A percentile compares a stretch with the other conserved stretches of the same genome.
Conservation (phyloP, 2,888 invertebrate species). For the Papilio elwesi region DNA sequence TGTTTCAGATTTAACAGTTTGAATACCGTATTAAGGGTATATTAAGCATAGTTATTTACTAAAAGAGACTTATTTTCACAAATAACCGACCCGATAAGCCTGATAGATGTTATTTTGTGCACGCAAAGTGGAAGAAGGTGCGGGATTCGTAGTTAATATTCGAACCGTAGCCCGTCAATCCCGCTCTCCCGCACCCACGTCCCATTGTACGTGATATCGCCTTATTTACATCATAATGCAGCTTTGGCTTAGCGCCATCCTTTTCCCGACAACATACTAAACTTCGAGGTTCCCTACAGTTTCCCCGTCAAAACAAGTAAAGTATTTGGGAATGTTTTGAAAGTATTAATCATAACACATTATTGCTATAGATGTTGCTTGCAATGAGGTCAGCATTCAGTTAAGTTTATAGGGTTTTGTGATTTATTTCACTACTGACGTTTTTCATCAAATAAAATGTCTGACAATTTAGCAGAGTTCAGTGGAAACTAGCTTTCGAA, state of each 20-base stretch:
- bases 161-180: conserved; percentile 61
- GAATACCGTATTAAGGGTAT: no score
- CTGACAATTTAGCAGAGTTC: no score
- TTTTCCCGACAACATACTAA: conserved; percentile 41
- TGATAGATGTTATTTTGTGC: not conserved
- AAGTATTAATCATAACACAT: conserved; percentile 1
- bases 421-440: no score
- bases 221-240: conserved; percentile 81
- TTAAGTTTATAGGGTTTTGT: not conserved
- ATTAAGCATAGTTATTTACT: no score
- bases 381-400: not conserved
- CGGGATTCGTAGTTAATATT: conserved; percentile 61
- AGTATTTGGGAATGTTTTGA: not conserved
- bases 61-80: no score
- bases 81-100: not conserved
- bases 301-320: conserved; percentile 12
- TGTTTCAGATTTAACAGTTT: no score
- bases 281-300: conserved; percentile 3
- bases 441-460: no score
- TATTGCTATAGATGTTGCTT: not conserved
- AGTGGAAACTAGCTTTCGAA: no score
- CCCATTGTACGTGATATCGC: conserved; percentile 75
- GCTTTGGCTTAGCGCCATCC: conserved; percentile 64
- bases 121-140: not conserved
- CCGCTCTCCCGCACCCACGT: conserved; percentile 71